phyloP scores from a whole-genome alignment of 2,113 vertebrate species.

The Anas platyrhynchos region DNA sequence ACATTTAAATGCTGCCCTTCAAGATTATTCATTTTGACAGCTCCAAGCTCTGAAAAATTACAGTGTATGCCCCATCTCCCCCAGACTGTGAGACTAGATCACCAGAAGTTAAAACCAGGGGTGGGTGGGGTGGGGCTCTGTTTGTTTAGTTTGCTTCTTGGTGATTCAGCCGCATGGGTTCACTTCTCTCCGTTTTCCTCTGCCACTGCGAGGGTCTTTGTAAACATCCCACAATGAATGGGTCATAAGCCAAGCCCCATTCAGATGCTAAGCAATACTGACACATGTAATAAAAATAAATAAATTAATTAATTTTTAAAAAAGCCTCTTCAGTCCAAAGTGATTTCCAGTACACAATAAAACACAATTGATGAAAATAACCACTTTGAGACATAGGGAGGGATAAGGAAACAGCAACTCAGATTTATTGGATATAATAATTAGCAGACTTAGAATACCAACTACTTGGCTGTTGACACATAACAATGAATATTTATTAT shows the following conservation, averaged over 20 bases:
- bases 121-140: background rate
- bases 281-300: background rate
- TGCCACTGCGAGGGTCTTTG: background rate
- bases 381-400: background rate
- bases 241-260: background rate
- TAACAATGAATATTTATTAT: background rate
- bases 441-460: background rate
- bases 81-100: background rate
- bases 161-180: background rate
- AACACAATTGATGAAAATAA: background rate
- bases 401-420: background rate
- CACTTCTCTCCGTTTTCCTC: background rate
- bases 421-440: background rate
- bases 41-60: background rate
- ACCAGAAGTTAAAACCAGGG: background rate
- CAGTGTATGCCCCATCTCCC: accelerated
- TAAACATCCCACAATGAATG: background rate
- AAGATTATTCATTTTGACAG: background rate
- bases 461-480: background rate
- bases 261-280: background rate
- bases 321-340: background rate
- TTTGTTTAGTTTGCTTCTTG: background rate
- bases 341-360: background rate
- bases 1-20: background rate
- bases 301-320: too few relatives aligned